Evolutionary conservation across 2,888 invertebrate genomes (phyloP), one percentile per base, ranked within the genome.

Genomic region (Parnassius orleans): DNA sequence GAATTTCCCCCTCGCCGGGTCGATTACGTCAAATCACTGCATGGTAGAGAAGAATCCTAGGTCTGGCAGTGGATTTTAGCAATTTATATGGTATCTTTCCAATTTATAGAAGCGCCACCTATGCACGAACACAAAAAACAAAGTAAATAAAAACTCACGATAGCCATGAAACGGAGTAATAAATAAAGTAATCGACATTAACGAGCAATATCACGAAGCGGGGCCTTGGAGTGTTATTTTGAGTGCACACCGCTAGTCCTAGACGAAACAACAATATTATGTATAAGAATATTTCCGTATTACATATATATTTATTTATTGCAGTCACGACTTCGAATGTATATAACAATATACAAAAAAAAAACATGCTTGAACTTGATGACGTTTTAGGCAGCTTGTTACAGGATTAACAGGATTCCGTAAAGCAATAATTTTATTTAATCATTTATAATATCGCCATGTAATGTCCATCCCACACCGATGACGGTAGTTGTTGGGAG

Each of bases 101-200:
- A 12, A n/a, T 7, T n/a, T 48, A 9, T 0, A 5, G 48, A n/a
- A 48, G n/a, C 57, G 57, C 53, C 57, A 57, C 48, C 61, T 57
- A 57, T 57, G 3, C 1, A 42, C 10, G 43, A 53, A 56, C 41
- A 15, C 11, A 10, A 15, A 43, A 43, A 57, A 57, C 54, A 58
- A 57, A 50, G 43, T 58, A 63, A 58, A 63, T 63, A 50, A 55
- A 58, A 58, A 55, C 57, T 57, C 53, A 42, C 53, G 43, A 55
- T 58, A 59, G 54, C 58, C 63, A 58, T 44, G 50, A 58, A 54
- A n/a, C 50, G 43, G 46, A 33, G 44, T 54, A 58, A 63, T 63
- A 63, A 63, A 63, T 59, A 54, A 50, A 58, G 63, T 46, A 53
- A 63, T 63, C 58, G 63, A 63, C 63, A 51, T 63, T 63, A 58